Evolutionary conservation across 2,888 invertebrate species (phyloP).

Genomic region (Lasioglossum malachurum): DNA sequence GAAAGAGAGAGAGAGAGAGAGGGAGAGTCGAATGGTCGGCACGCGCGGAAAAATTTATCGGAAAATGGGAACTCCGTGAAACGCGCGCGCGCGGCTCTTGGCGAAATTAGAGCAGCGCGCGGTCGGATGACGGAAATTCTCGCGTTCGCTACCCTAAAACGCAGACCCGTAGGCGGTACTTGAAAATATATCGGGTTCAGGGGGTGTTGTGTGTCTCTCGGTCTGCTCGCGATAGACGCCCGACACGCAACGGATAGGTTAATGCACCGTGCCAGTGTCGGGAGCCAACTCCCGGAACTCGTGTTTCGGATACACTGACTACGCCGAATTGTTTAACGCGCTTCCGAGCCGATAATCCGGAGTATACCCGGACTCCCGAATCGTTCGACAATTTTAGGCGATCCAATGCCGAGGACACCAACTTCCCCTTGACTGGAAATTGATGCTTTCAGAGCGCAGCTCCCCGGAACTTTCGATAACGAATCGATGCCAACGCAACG

Average conservation of each 20-base stretch:
- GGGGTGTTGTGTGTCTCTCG: not conserved
- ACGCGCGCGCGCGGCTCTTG: not conserved
- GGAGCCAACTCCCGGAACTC: not conserved
- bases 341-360: not conserved
- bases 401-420: not conserved
- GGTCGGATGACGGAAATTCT: not conserved
- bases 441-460: not conserved
- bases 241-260: constrained; percentile 12
- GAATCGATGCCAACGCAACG: not conserved
- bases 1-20: not conserved
- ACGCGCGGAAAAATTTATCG: constrained; percentile 12
- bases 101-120: not conserved
- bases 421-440: not conserved
- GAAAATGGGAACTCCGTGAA: not conserved
- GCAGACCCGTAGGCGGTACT: not conserved
- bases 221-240: constrained; percentile 9
- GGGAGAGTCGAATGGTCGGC: not conserved
- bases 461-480: not conserved
- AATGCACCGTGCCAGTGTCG: not conserved
- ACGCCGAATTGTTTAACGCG: not conserved
- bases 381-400: not conserved
- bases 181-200: not conserved
- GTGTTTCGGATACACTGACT: not conserved
- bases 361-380: not conserved
- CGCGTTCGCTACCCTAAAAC: not conserved